Base-by-base conservation (phyloP, 1,140 invertebrate genomes). In the Riptortus pedestris region DNA sequence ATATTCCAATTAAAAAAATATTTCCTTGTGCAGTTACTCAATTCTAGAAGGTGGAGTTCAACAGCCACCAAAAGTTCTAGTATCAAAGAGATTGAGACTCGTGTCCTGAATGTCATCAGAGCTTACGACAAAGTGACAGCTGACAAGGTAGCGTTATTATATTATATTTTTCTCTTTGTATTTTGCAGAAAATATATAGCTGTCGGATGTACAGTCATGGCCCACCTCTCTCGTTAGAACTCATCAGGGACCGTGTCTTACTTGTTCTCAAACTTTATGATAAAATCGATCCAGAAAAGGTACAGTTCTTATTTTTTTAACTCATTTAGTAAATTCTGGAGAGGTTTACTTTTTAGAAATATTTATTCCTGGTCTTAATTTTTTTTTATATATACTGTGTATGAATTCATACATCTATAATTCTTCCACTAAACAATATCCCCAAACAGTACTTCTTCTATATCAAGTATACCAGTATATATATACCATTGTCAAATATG, bases 201-300 rank as follows among this genome's bases (percentile, higher is more conserved):
- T 78, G 78, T 71, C 81, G 85, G 76, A 79, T 79, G 74, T 91
- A 88, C 81, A 85, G 86, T 76, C 76, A 75, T 67, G 79, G 82
- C 68, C 64, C 65, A 26, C 69, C 69, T 88, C 90, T 69, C 78
- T 81, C 87, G 65, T 76, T 94, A 72, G 85, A 90, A 69, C 78
- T 88, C 71, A 91, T 97, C 76, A 76, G 80, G 72, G 86, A 92
- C 74, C 83, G 95, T 73, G 91, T 97, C 63, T 76, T 96, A 70
- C 84, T 97, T 75, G 90, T 96, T 66, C 84, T 97, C 66, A 92
- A 91, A 79, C 85, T 96, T 68, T 98, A 91, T 81, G 94, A 98
- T 80, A 97, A 98, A 86, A 81, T 98, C 78, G 84, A 93, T 74
- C 85, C 90, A 69, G 80, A 85, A 68, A 94, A 96, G 90, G 91